These are phyloP conservation scores for Neotoma lepida DNA, from an alignment of 2,113 vertebrate genomes.

Conservation along the genomic window DNA sequence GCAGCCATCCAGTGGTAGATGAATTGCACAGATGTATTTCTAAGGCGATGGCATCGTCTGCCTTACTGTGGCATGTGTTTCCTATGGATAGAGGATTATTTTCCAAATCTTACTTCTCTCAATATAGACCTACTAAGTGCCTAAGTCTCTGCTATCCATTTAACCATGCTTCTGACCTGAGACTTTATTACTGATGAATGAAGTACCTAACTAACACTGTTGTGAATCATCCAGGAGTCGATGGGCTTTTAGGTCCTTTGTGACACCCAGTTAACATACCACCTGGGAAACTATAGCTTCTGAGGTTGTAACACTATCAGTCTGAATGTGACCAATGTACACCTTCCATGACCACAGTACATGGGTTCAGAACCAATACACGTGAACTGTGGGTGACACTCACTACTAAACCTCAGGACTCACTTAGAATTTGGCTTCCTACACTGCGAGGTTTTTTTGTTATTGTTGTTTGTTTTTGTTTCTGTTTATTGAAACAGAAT, in stretches of 20 bases:
- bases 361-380: neutral
- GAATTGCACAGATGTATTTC: neutral
- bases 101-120: neutral
- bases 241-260: neutral
- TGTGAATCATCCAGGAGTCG: neutral
- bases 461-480: neutral
- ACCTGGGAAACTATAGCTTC: neutral
- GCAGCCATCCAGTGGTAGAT: neutral
- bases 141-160: neutral
- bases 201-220: neutral
- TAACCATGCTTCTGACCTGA: neutral
- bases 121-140: neutral
- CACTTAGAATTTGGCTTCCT: neutral
- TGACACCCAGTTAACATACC: neutral
- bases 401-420: neutral
- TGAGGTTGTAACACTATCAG: neutral
- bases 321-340: neutral
- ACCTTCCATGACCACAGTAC: neutral
- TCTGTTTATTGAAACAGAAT: neutral
- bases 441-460: neutral
- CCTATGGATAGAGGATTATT: neutral
- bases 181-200: constrained; percentile 15
- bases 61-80: neutral
- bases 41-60: neutral
- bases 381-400: neutral